Base-by-base conservation (phyloP, 2,113 vertebrate genomes). In the Tichodroma muraria region DNA sequence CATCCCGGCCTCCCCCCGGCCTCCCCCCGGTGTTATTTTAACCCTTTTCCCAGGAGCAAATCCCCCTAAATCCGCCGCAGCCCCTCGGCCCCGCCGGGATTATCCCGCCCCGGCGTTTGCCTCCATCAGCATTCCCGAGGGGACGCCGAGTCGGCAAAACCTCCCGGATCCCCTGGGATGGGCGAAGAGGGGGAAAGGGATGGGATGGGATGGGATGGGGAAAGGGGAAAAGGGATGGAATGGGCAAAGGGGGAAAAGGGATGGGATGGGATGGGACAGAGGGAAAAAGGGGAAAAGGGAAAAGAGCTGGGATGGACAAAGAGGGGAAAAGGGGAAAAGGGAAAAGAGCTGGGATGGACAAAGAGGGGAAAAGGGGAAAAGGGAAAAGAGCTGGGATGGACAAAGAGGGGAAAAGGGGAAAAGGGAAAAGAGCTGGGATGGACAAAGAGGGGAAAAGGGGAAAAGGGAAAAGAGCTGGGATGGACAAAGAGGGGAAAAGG, bases 41-140 rank as follows among this genome's bases (percentile, higher is more conserved):
- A 70, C 80, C 85, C 68, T 35, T 87, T 79, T 63, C 7, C 9
- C 23, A 4, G 1, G 17, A 77, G 33, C 30, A 86, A 93, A 96
- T 94, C 81, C 60, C 89, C 72, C 65, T 91, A 90, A 93, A 94
- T 94, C 84, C 89, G 15, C 42, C 24, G 8, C 28, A 8, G 64
- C 80, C 30, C 61, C 3, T 33, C 31, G 37, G 91, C 57, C 30
- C 93, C 80, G 19, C 33, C 30, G n/a, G 75, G 94, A 96, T 96
- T 90, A 95, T 54, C 81, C 80, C 70, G 24, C 52, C 40, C 38
- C 24, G 33, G 52, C 69, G 17, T 89, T 94, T 72, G 35, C 89
- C 86, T 80, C 91, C 42, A 38, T 92, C 94, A 89, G 84, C 91
- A 90, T 65, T 94, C 89, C 85, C 59, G 60, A 19, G 77, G 64